A percentile compares a stretch with the other conserved stretches of the same genome.
Conservation (phyloP, 1,140 invertebrate species). For the Lasioglossum baleicum region DNA sequence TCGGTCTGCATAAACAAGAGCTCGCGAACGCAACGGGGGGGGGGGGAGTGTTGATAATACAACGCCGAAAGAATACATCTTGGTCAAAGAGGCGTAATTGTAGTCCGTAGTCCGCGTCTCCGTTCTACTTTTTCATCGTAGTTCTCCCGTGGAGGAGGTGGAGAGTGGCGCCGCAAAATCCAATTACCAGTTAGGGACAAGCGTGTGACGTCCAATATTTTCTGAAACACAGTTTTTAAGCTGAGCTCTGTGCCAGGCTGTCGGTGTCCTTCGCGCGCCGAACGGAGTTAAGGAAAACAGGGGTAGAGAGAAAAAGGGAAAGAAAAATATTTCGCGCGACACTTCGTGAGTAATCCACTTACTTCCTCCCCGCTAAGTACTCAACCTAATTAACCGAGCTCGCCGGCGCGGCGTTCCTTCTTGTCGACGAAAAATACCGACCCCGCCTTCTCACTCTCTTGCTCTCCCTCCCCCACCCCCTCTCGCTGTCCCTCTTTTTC, state of each 20-base stretch:
- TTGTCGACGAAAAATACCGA: neutral
- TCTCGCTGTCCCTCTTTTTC: neutral
- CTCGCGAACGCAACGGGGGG: neutral
- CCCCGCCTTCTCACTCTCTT: constrained; percentile 1
- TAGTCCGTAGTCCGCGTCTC: neutral
- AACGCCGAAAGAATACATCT: constrained; percentile 13
- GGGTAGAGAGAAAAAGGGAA: neutral
- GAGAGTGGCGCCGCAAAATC: constrained; percentile 19
- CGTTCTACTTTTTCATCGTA: too few relatives aligned
- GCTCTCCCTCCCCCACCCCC: neutral
- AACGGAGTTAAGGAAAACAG: constrained; percentile 25
- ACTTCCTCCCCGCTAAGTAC: constrained; percentile 17
- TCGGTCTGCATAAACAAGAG: too few relatives aligned
- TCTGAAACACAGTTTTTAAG: constrained; percentile 4
- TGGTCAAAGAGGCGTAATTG: constrained; percentile 22
- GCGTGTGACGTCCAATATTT: neutral
- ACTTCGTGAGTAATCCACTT: constrained; percentile 34
- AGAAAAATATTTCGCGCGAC: constrained; percentile 30
- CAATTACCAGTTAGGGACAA: constrained; percentile 10
- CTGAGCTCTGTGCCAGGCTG: neutral
- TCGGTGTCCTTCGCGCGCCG: neutral
- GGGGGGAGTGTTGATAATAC: neutral
- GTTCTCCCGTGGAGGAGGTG: neutral
- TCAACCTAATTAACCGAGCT: constrained; percentile 46
- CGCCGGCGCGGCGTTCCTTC: constrained; percentile 3